These are phyloP conservation scores for Sarotherodon lohbergeri DNA, from an alignment of 2,113 vertebrate genomes.

Conservation along the genomic window DNA sequence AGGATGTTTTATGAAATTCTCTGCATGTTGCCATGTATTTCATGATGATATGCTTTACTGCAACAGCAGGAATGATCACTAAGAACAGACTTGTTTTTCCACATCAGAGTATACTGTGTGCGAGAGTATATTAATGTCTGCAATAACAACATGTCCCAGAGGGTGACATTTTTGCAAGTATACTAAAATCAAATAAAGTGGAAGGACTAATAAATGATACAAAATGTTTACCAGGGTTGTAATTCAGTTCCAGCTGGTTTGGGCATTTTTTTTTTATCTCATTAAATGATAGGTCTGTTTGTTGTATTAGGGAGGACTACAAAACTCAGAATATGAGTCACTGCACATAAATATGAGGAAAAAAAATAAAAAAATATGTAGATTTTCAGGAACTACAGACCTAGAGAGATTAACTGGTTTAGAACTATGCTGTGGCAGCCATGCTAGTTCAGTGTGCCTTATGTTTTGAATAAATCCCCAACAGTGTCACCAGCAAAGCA, in stretches of 20 bases:
- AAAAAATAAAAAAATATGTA: background rate
- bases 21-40: background rate
- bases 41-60: conserved; percentile 21
- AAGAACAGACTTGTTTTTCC: background rate
- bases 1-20: background rate
- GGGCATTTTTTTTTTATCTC: background rate
- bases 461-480: background rate
- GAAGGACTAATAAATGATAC: background rate
- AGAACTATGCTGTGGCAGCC: background rate
- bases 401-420: background rate
- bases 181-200: background rate
- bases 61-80: background rate
- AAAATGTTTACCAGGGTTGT: background rate
- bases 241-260: background rate
- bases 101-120: background rate
- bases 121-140: background rate
- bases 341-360: background rate
- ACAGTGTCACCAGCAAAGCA: background rate
- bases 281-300: background rate
- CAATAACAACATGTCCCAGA: background rate
- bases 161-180: background rate
- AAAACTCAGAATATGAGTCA: background rate
- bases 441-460: background rate
- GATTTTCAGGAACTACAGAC: background rate
- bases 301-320: background rate